A percentile compares a stretch with the other conserved stretches of the same genome.
phyloP scores from a whole-genome alignment of 2,113 vertebrate genomes.

The Leptocoma aspasia region DNA sequence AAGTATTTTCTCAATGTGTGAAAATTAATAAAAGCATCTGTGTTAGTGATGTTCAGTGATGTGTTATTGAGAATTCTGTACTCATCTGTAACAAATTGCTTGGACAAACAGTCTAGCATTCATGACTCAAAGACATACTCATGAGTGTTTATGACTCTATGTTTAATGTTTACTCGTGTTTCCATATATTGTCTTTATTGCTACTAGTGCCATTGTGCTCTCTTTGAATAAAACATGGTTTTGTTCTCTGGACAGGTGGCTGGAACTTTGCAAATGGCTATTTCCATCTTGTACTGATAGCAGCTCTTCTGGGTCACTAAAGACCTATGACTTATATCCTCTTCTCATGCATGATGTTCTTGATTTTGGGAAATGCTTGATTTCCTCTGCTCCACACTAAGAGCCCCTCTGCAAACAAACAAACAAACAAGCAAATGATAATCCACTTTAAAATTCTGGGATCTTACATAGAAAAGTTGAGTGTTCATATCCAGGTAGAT shows the following conservation, averaged over 20 bases:
- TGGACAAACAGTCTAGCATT: neutral
- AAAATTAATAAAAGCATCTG: neutral
- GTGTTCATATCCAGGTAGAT: neutral
- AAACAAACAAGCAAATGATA: neutral
- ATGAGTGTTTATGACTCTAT: neutral
- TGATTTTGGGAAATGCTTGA: neutral
- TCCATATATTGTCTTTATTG: neutral
- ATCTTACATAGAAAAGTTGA: neutral
- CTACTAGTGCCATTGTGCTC: neutral
- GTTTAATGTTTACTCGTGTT: neutral
- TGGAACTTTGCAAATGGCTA: neutral
- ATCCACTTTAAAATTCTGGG: neutral
- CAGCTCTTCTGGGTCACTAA: neutral
- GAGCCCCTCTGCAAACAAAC: neutral
- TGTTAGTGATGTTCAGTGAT: neutral
- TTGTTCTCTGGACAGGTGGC: neutral
- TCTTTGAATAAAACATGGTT: neutral
- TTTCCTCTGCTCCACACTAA: neutral
- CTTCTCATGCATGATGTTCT: neutral
- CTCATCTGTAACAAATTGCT: neutral
- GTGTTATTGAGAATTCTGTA: neutral
- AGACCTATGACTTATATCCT: neutral
- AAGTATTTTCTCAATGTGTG: neutral
- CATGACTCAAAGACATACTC: accelerated
- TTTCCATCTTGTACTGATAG: neutral